Percentiles rank a stretch among this genome's conserved stretches.
phyloP scores from a whole-genome alignment of 2,113 vertebrate species.

The Nycticryphes semicollaris region DNA sequence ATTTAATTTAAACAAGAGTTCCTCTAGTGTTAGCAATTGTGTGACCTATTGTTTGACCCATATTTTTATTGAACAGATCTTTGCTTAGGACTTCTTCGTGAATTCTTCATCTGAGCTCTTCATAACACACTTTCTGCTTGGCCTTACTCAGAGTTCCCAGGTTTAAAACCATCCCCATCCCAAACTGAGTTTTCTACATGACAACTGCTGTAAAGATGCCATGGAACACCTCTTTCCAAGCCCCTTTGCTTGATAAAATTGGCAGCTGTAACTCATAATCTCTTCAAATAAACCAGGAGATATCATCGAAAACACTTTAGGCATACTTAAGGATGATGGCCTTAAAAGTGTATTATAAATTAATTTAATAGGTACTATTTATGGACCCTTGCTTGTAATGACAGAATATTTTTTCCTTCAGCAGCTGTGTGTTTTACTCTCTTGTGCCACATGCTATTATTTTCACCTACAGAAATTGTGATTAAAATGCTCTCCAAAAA shows the following conservation, averaged over 20 bases:
- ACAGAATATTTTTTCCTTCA: neutral
- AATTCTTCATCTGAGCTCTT: neutral
- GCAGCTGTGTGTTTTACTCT: neutral
- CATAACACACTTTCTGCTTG: neutral
- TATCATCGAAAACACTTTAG: neutral
- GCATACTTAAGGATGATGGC: neutral
- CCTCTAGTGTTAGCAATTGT: neutral
- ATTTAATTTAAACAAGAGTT: conserved; percentile 16
- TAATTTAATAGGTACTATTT: neutral
- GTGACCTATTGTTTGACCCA: conserved; percentile 4
- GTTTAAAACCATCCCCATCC: neutral
- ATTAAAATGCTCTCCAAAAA: conserved; percentile 18
- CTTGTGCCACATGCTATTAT: neutral
- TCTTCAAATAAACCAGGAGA: neutral
- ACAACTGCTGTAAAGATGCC: neutral
- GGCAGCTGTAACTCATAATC: neutral
- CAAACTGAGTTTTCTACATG: neutral
- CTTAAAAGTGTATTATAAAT: neutral
- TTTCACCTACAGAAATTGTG: neutral
- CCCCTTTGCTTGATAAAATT: neutral
- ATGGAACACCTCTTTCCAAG: neutral
- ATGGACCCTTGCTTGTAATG: neutral
- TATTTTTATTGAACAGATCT: neutral
- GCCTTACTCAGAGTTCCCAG: neutral
- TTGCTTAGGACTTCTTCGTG: neutral